Base-by-base conservation (phyloP, 2,888 invertebrate species). In the Leptura quadrifasciata region DNA sequence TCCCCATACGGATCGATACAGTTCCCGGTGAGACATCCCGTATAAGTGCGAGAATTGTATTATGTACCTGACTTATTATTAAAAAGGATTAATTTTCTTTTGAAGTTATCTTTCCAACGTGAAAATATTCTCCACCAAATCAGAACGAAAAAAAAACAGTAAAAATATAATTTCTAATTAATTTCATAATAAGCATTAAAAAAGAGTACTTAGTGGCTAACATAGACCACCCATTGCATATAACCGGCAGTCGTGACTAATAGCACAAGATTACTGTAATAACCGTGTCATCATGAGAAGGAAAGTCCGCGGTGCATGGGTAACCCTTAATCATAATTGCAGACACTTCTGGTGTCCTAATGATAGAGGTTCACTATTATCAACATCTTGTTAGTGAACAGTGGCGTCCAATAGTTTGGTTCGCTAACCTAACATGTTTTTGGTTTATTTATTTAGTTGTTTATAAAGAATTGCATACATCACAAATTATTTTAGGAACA, bases 191-290 rank as follows among this genome's bases (percentile, higher is more conserved):
- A 27, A 10, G 24, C 52, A 0, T n/a, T 54, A 6, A 27, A 17
- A 67, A 54, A 47, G 21, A 17, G 18, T 54, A 21, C n/a, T 67
- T 9, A 15, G 35, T n/a, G 61, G 18, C 54, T 67, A 67, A 54
- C 67, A 67, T 72, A 84, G 86, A 87, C 86, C 86, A 87, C 86
- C 87, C 84, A 86, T 81, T 79, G 81, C 79, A 84, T 83, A 84
- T 84, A 86, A 85, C 85, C 84, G 85, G 84, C 85, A 83, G 80
- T 86, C 84, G 85, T 87, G 86, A 86, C 87, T 87, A 87, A 87
- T 87, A 86, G 86, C 83, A 79, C 81, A 84, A 85, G 85, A 87
- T 87, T 86, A 87, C 87, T 83, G 85, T 87, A 86, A 87, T 87
- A 87, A 87, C 82, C 85, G 81, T 86, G 87, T 87, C 86, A 87